Percentiles rank a stretch among this genome's conserved stretches.
These are phyloP conservation scores for Microtus oregoni DNA, from an alignment of 2,113 vertebrate genomes.

Conservation along the genomic window DNA sequence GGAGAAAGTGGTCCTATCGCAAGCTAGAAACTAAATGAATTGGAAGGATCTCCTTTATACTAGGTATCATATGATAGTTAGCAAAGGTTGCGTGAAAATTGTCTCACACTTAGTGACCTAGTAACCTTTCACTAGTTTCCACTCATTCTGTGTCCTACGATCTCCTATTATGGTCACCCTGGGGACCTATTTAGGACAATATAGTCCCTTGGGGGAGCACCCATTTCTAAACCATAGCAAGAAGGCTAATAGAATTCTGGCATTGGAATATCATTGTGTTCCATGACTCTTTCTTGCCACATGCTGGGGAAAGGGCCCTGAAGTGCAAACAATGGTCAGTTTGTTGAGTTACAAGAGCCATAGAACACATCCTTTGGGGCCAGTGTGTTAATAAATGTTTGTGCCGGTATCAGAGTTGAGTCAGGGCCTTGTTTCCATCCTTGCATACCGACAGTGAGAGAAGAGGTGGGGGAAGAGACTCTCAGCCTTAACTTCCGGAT, in stretches of 20 bases:
- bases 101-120: background rate
- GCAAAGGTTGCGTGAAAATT: background rate
- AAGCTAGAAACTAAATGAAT: background rate
- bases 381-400: background rate
- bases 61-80: background rate
- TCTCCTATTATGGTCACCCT: background rate
- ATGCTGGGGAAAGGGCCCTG: background rate
- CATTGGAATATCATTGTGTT: background rate
- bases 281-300: background rate
- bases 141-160: background rate
- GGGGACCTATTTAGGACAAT: background rate
- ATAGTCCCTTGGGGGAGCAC: background rate
- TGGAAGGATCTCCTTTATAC: background rate
- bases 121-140: background rate
- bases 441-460: background rate
- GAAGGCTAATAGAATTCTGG: background rate
- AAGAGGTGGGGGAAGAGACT: background rate
- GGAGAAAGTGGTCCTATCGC: background rate
- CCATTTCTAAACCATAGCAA: background rate
- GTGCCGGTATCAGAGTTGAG: background rate
- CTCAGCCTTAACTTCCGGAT: background rate
- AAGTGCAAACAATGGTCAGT: accelerated
- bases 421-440: background rate
- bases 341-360: background rate
- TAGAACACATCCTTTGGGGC: background rate